Evolutionary conservation across 1,140 invertebrate species (phyloP), one percentile per base, ranked within the genome.

Genomic region (Plectrocnemia conspersa): DNA sequence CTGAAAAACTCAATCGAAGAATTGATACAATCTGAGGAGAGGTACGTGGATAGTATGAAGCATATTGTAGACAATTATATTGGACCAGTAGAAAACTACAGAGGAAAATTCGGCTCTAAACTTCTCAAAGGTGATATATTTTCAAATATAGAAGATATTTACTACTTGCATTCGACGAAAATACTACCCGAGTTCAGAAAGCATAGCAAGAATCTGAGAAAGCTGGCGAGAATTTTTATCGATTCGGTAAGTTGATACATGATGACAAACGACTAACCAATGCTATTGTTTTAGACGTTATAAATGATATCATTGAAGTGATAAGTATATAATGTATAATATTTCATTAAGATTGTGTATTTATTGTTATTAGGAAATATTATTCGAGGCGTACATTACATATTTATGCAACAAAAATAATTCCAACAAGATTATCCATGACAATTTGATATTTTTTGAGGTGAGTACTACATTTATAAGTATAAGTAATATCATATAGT

Each of bases 21-120:
- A 57, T 59, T 76, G 46, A 56, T 75, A 18, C 68, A 74, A 54
- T 73, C 74, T 15, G 74, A 76, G 61, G 69, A 65, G n/a, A 67
- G 72, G 18, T 76, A 75, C 47, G 70, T 71, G 44, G 70, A 72
- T 40, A 64, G 69, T 19, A 58, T 76, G 52, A 64, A 67, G 59
- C 71, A 73, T 54, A 68, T 75, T 27, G 69, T 76, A 2, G 67
- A 69, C 45, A 70, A 76, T 62, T 76, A 76, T 60, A 70, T 76
- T 19, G n/a, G n/a, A n/a, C 72, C 72, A n/a, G 64, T 67, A 59
- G 25, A 59, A 63, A 29, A 59, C 65, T 21, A 69, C 68, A 42
- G 59, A 68, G 48, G 65, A 68, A 25, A 55, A 63, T 19, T 56
- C 63, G 48, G 64, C 73, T 35, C 56, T 54, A 52, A 66, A 65